Percentiles rank a stretch among this genome's conserved stretches.
Conservation (phyloP, 1,140 invertebrate species). For the Eulimnadia texana region DNA sequence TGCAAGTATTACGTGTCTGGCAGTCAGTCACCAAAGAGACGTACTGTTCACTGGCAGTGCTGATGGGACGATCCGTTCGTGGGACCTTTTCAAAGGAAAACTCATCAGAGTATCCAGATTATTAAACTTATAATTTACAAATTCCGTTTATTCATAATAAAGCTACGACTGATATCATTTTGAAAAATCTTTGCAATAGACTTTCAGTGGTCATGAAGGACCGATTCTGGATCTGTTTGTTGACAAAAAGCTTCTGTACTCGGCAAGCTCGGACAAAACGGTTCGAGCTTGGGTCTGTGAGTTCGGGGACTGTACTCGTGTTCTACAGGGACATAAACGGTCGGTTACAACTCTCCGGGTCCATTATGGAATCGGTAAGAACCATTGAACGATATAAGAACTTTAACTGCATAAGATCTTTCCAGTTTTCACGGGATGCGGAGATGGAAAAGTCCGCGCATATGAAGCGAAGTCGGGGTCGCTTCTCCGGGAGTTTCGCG, state of each 20-base stretch:
- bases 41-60: conserved; percentile 35
- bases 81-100: conserved; percentile 33
- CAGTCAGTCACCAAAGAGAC: conserved; percentile 29
- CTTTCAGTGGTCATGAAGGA: conserved; percentile 35
- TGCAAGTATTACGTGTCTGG: conserved; percentile 35
- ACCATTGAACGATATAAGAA: background rate
- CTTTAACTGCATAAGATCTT: background rate
- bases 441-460: conserved; percentile 28
- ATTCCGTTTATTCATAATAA: no score
- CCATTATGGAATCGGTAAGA: conserved; percentile 35
- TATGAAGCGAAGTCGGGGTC: conserved; percentile 38
- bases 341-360: conserved; percentile 34
- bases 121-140: no score
- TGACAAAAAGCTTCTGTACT: conserved; percentile 37
- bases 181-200: conserved; percentile 19
- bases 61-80: conserved; percentile 33
- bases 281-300: conserved; percentile 39
- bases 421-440: conserved; percentile 35
- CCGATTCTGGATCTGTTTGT: conserved; percentile 36
- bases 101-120: conserved; percentile 17
- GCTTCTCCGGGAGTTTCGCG: conserved; percentile 29
- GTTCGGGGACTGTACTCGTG: conserved; percentile 38
- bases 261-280: conserved; percentile 36
- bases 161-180: no score
- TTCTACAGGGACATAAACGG: conserved; percentile 35